Conservation (phyloP, 2,888 invertebrate genomes). For the Xestia c-nigrum region DNA sequence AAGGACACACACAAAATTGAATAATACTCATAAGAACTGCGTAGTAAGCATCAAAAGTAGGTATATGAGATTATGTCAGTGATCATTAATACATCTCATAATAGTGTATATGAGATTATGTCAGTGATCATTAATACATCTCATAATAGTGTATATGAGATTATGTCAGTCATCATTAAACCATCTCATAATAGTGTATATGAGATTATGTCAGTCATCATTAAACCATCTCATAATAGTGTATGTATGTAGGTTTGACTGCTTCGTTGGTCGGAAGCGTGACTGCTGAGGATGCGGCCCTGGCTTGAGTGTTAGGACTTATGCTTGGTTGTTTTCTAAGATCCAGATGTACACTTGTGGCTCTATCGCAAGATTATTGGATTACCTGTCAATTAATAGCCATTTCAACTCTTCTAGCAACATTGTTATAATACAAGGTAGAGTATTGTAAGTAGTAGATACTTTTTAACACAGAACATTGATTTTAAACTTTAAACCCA, state of each 20-base stretch:
- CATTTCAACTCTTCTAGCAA: no score
- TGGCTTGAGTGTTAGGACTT: no score
- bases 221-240: no score
- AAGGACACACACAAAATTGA: background rate
- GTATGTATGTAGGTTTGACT: no score
- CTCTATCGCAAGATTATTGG: background rate
- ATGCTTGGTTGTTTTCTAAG: background rate
- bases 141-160: no score
- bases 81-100: no score
- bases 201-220: background rate
- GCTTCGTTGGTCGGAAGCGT: no score
- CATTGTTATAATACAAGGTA: background rate
- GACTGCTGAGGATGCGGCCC: no score
- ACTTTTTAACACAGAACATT: background rate
- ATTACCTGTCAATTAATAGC: background rate
- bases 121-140: no score
- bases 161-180: background rate
- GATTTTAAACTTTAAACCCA: constrained; percentile 22
- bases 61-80: background rate
- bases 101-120: no score
- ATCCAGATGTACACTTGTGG: background rate
- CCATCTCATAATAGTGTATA: no score
- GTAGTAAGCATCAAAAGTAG: background rate
- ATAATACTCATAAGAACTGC: background rate
- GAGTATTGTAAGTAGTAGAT: background rate